Evolutionary conservation across 2,888 invertebrate species (phyloP).

Genomic region (Pherbina coryleti): DNA sequence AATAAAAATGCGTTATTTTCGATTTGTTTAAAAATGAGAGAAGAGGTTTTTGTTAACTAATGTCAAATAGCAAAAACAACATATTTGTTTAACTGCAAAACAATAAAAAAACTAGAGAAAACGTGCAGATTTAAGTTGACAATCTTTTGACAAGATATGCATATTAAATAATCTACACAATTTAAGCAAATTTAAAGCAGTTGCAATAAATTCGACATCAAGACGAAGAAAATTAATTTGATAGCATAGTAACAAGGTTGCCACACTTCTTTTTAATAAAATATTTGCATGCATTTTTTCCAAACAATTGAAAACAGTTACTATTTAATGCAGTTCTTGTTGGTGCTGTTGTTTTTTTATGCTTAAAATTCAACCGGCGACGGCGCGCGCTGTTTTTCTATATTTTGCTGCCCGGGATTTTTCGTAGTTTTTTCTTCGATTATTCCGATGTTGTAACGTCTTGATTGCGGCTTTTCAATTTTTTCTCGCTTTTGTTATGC

Average conservation of each 20-base stretch:
- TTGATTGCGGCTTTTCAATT: slow-evolving; percentile 23
- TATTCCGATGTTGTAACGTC: background rate
- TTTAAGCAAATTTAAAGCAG: background rate
- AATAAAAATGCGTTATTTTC: background rate
- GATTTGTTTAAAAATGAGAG: slow-evolving; percentile 8
- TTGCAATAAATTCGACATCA: background rate
- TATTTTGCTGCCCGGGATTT: slow-evolving; percentile 27
- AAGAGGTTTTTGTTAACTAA: background rate
- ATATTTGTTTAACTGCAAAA: slow-evolving; percentile 7
- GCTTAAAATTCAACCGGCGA: slow-evolving; percentile 5
- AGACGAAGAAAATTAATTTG: background rate
- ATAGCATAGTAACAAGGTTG: background rate
- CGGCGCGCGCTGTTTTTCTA: slow-evolving; percentile 26
- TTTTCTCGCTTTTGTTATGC: background rate
- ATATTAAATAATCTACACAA: too few species aligned
- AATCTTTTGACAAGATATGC: background rate
- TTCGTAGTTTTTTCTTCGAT: slow-evolving; percentile 2
- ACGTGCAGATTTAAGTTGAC: slow-evolving; percentile 16
- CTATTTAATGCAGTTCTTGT: too few species aligned
- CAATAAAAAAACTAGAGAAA: background rate
- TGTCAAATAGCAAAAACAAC: background rate
- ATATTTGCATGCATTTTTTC: too few species aligned
- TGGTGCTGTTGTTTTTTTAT: too few species aligned
- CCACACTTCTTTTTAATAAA: background rate
- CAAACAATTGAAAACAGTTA: too few species aligned